Evolutionary conservation across 2,113 vertebrate species (phyloP), one percentile per base, ranked within the genome.

Genomic region (Pomatorhinus ruficollis): DNA sequence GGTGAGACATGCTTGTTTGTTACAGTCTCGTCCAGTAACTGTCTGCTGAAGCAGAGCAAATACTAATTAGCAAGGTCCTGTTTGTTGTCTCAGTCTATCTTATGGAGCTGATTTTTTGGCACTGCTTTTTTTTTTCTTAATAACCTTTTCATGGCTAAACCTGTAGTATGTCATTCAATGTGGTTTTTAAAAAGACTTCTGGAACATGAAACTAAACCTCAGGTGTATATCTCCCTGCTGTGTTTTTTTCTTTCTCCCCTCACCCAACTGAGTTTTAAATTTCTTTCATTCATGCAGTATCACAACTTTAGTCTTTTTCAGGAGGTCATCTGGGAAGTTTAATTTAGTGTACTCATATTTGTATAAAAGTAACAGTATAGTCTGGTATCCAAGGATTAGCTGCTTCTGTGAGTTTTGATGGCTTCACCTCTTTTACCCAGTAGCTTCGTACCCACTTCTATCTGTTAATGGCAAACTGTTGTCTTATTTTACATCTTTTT

Each of bases 31-130:
- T 96, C 95, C 83, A 89, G 76, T 95, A 95, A 94, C 90, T 49
- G 47, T 83, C 92, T 91, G 45, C 91, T 91, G 91, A 98, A 96
- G 96, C 93, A 96, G 95, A 98, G 96, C 96, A 98, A 98, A 97
- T 97, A 97, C 78, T 98, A 97, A 98, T 98, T 98, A 98, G 86
- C 94, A 94, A 75, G 39, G 83, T 69, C 37, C 25, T 92, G 71
- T 92, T 97, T 97, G 61, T 95, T 97, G 94, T 97, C 86, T 95
- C 77, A 31, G 72, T 91, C 65, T 87, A 59, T 93, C 83, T 97
- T 96, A 89, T 2, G 15, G 66, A 85, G 79, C 60, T 96, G 69
- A 84, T 89, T 94, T 95, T 96, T 97, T 93, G 92, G 61, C 86
- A 70, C 37, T 79, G 49, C 8, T 59, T 70, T 37, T 69, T 45